phyloP scores from a whole-genome alignment of 1,140 invertebrate species.

The Brachionus asplanchnoidis region DNA sequence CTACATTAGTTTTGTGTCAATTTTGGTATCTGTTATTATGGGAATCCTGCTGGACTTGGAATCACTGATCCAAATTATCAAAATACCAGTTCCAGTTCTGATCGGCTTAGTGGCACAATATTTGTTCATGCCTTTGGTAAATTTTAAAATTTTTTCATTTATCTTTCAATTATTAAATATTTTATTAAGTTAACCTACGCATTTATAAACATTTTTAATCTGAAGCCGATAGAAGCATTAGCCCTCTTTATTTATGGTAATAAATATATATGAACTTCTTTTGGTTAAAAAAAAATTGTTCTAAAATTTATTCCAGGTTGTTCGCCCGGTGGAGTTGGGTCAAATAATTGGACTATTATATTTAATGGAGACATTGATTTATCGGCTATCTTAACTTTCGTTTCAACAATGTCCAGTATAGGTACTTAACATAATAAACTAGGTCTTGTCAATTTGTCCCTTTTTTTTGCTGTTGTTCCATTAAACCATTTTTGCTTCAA shows the following conservation, averaged over 20 bases:
- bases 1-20: constrained; percentile 13
- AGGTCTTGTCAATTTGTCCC: too few relatives aligned
- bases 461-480: too few relatives aligned
- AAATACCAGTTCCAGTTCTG: constrained; percentile 6
- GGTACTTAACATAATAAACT: not conserved
- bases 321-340: constrained; percentile 31
- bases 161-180: not conserved
- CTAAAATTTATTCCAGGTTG: not conserved
- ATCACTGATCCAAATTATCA: constrained; percentile 11
- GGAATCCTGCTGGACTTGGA: constrained; percentile 16
- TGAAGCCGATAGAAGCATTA: not conserved
- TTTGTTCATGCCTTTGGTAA: constrained; percentile 40
- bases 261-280: not conserved
- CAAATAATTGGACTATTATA: constrained; percentile 42
- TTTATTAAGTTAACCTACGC: not conserved
- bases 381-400: constrained; percentile 38
- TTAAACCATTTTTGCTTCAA: too few relatives aligned
- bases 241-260: constrained; percentile 38
- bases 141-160: not conserved
- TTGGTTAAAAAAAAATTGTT: not conserved
- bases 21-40: constrained; percentile 17
- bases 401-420: constrained; percentile 36
- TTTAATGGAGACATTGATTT: constrained; percentile 42
- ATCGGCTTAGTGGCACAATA: constrained; percentile 40
- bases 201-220: constrained; percentile 24